Conservation (phyloP, 2,113 vertebrate species). For the Edolisoma coerulescens region DNA sequence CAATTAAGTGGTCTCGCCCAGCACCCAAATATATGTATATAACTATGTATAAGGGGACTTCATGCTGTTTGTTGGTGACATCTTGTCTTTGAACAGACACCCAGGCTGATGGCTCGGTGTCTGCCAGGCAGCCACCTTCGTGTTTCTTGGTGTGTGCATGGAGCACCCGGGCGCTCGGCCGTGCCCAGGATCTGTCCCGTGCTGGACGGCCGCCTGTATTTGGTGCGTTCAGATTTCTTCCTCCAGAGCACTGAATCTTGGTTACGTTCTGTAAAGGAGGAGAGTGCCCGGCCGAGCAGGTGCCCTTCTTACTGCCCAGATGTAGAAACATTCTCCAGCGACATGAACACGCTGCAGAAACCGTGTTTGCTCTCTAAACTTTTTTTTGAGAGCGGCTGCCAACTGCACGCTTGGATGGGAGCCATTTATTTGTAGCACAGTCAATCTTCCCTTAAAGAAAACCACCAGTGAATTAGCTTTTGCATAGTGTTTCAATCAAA, state of each 20-base stretch:
- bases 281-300: accelerated
- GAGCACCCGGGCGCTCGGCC: accelerated
- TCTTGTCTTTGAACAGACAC: not conserved
- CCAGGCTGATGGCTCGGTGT: not conserved
- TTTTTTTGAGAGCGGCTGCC: not conserved
- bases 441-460: conserved; percentile 66
- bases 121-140: accelerated
- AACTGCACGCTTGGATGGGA: conserved; percentile 53
- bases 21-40: no score
- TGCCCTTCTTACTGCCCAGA: not conserved
- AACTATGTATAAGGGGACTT: not conserved
- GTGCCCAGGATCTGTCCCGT: accelerated
- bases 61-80: accelerated
- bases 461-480: conserved; percentile 73
- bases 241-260: not conserved
- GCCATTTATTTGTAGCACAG: conserved; percentile 68
- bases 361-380: not conserved
- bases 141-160: no score
- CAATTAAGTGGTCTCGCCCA: accelerated
- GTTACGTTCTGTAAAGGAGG: accelerated
- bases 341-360: not conserved
- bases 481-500: conserved; percentile 78
- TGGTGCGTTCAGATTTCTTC: not conserved
- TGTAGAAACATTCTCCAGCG: not conserved
- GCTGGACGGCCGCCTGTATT: accelerated